Conservation (phyloP, 2,888 invertebrate species). For the Choristoneura rosaceana region DNA sequence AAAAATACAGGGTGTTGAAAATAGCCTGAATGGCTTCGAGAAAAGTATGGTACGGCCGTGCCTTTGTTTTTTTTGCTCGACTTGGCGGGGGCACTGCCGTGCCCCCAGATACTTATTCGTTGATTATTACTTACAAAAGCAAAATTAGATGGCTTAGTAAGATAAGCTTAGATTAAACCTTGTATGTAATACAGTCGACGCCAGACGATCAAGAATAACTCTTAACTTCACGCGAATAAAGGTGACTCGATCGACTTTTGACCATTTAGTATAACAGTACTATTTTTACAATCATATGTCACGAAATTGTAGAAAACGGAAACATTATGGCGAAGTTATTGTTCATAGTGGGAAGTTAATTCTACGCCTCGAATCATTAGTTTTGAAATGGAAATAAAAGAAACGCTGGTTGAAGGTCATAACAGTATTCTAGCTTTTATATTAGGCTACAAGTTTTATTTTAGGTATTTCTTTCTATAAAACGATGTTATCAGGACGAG, state of each 20-base stretch:
- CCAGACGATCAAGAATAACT: background rate
- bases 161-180: constrained; percentile 9
- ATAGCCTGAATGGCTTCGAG: too few relatives aligned
- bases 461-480: too few relatives aligned
- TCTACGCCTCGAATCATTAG: constrained; percentile 5
- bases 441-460: background rate
- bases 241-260: background rate
- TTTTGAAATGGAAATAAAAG: constrained; percentile 6
- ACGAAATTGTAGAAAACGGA: constrained; percentile 26
- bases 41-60: too few relatives aligned
- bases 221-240: constrained; percentile 5
- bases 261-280: constrained; percentile 7
- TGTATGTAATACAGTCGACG: background rate
- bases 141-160: background rate
- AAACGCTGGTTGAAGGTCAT: background rate
- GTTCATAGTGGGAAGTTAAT: constrained; percentile 13
- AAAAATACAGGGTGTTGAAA: too few relatives aligned
- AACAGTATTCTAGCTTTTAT: background rate
- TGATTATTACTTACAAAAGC: constrained; percentile 3
- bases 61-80: too few relatives aligned
- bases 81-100: too few relatives aligned
- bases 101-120: background rate
- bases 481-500: background rate
- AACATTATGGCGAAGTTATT: constrained; percentile 31
- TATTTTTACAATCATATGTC: constrained; percentile 14